Conservation (phyloP, 2,797 vertebrate genomes). For the Sternarchorhynchus goeldii region DNA sequence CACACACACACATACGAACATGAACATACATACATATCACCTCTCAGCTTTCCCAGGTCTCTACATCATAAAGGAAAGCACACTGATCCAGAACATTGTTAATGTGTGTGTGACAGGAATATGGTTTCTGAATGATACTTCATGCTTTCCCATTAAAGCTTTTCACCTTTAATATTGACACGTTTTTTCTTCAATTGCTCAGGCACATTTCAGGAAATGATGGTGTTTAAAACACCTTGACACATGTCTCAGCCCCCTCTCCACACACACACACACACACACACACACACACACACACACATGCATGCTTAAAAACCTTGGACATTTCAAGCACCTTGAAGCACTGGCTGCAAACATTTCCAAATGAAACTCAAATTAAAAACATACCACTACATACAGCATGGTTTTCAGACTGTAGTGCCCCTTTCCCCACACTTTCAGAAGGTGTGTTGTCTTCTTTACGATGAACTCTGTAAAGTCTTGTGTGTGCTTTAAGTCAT, state of each 20-base stretch:
- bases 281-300: not conserved
- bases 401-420: too few species aligned
- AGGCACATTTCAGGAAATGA: not conserved
- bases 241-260: not conserved
- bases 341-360: too few species aligned
- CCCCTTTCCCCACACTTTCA: too few species aligned
- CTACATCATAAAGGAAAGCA: slow-evolving; percentile 47
- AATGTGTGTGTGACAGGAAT: slow-evolving; percentile 10
- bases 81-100: slow-evolving; percentile 43
- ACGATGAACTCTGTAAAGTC: too few species aligned
- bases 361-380: too few species aligned
- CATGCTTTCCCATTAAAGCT: slow-evolving; percentile 30
- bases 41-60: slow-evolving; percentile 18
- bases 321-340: too few species aligned
- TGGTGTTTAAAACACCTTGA: not conserved
- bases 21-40: slow-evolving; percentile 12
- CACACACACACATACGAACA: not conserved
- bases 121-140: slow-evolving; percentile 36
- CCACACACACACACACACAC: not conserved
- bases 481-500: too few species aligned
- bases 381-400: too few species aligned
- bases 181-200: slow-evolving; percentile 11
- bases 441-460: too few species aligned
- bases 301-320: not conserved
- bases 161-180: slow-evolving; percentile 42